Evolutionary conservation across 2,888 invertebrate species (phyloP), one percentile per base, ranked within the genome.

Genomic region (Epistrophe eligans): DNA sequence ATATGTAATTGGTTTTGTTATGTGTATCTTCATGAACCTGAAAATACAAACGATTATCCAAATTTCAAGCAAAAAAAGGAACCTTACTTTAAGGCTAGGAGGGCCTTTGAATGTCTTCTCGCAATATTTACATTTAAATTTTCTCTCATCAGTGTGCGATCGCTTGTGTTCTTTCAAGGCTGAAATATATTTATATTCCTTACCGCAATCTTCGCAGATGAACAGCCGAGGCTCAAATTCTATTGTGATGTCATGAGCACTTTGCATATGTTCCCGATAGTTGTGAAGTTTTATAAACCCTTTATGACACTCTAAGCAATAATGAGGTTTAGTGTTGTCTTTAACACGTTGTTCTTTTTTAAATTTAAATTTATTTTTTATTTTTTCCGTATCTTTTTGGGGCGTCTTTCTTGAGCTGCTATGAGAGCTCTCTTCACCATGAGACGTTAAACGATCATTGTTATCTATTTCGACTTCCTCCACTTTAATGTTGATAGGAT

Each of bases 21-120:
- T 92, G 92, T 0, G 90, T 92, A 83, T 92, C 92, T 89, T 91
- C 90, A 71, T 92, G 92, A 9, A 88, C 90, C 89, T 92, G 88
- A 43, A 77, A 87, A 48, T 19, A 50, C 50, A 19, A 5, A 48
- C 4, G 11, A 19, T 50, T 11, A 50, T 5, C 17, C 11, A 19
- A 0, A 7, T 4, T 87, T 93, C 92, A 35, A 32, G 32, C 4
- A 19, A 13, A 4, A 7, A 19, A 48, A 28, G 1, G 2, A 19
- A 15, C 9, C 40, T 35, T 48, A 64, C 64, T 55, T 28, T 38
- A 2, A 24, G 50, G 38, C 32, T 58, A 9, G 0, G 43, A 67
- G 8, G 64, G 55, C 19, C 67, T 74, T 6, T 32, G 24, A 10
- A 79, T 19, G 24, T 77, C 70, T 72, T 84, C 88, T 7, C 84